These are phyloP conservation scores for Uropetala carovei DNA, from an alignment of 2,888 invertebrate genomes.

Conservation along the genomic window DNA sequence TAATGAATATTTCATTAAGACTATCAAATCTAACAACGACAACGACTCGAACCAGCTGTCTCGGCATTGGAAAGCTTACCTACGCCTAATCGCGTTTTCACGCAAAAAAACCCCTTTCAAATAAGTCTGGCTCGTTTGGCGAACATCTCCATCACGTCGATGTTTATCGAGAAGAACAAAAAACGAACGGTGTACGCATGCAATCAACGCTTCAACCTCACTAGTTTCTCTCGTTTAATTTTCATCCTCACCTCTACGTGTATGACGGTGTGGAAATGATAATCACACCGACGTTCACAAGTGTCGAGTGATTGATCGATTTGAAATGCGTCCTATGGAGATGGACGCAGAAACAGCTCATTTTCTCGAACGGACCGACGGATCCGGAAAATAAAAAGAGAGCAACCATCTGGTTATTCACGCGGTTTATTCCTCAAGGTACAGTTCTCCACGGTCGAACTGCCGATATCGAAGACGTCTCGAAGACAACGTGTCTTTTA, in stretches of 20 bases:
- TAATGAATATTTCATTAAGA: too few species aligned
- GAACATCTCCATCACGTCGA: background rate
- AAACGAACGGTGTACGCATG: background rate
- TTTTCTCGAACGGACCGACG: background rate
- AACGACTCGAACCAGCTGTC: too few species aligned
- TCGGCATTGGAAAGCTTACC: too few species aligned
- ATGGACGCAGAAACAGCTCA: background rate
- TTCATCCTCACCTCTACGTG: background rate
- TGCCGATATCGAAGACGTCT: too few species aligned
- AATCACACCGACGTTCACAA: background rate
- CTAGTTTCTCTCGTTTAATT: background rate
- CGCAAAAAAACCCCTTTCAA: too few species aligned
- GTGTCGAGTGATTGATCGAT: constrained; percentile 1
- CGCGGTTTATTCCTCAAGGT: background rate
- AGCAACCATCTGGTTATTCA: background rate
- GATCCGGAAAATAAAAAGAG: background rate
- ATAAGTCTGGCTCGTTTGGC: background rate
- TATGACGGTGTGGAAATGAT: background rate
- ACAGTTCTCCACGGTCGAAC: too few species aligned
- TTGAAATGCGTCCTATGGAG: background rate
- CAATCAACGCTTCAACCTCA: background rate
- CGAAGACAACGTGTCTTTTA: too few species aligned
- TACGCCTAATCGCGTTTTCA: too few species aligned
- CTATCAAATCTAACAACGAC: too few species aligned
- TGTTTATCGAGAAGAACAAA: background rate